phyloP scores from a whole-genome alignment of 35 echinoderm and acorn worm genomes.

The Lytechinus variegatus region DNA sequence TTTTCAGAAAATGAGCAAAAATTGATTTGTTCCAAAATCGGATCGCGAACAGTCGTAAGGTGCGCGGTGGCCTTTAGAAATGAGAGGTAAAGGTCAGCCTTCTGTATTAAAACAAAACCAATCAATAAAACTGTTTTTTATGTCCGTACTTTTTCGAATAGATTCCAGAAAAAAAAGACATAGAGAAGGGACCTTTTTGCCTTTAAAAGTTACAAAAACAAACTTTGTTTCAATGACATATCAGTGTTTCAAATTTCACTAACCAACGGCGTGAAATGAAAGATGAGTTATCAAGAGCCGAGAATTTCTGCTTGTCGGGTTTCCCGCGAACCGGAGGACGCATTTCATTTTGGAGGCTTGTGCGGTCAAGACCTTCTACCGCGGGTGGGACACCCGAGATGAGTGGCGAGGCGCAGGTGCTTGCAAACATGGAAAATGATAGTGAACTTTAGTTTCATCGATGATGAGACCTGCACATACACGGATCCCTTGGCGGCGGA shows the following conservation, averaged over 20 bases:
- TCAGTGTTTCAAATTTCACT: constrained; percentile 1
- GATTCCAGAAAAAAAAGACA: too few species aligned
- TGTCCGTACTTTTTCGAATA: too few species aligned
- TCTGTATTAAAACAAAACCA: too few species aligned
- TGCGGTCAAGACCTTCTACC: background rate
- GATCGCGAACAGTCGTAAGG: too few species aligned
- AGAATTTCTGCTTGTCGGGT: background rate
- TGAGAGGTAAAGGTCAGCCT: too few species aligned
- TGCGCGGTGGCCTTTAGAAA: too few species aligned
- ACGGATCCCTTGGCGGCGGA: too few species aligned
- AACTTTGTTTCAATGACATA: background rate
- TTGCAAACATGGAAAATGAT: background rate
- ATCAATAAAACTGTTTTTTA: too few species aligned
- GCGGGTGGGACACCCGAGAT: background rate
- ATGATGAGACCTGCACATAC: too few species aligned
- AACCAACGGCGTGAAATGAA: background rate
- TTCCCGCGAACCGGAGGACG: background rate
- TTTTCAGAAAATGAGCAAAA: too few species aligned
- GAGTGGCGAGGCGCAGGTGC: background rate
- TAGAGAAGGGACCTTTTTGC: too few species aligned
- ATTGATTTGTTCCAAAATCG: too few species aligned
- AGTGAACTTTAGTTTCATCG: background rate
- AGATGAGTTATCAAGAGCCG: background rate
- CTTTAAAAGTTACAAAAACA: background rate
- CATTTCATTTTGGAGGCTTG: background rate